Base-by-base conservation (phyloP, 1,140 invertebrate species). In the Drosophila dunni region DNA sequence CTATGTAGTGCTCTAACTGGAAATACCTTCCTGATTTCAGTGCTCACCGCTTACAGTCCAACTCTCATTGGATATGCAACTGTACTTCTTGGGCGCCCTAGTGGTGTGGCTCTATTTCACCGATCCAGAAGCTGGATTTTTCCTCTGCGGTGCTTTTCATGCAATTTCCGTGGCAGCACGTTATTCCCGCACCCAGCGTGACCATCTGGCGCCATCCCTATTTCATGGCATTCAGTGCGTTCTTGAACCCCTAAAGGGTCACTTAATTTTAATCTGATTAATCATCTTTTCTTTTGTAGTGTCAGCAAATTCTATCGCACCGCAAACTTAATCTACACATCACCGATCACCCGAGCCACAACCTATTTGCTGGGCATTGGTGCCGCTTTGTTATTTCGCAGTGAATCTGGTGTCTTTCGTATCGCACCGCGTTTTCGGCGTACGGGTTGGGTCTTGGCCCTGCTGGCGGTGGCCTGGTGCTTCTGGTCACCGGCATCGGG, bases 1-100 rank as follows among this genome's bases (percentile, higher is more conserved):
- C 17, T 20, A 1, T 10, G 38, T 40, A 40, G n/a, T 40, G 10
- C 38, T 53, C 20, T 36, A 15, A n/a, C 13, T 7, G 5, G 24
- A 29, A 15, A 7, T 20, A 7, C 40, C n/a, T 36, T 36, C 36
- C 2, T 3, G 7, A 20, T 74, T 56, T 15, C 58, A 96, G 95
- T 96, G 95, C 77, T 94, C 95, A 10, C 94, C 95, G 5, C 95
- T 95, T 78, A 95, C 94, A 1, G 94, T 96, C 81, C 95, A 96
- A 73, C 84, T 98, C 46, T 96, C 96, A 1, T 92, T 97, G 80
- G 97, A 98, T 81, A 96, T 97, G 94, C 97, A 97, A 92, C 93
- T 97, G 15, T 97, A 96, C 46, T 91, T 97, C 17, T 63, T 96
- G 2, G 94, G 96, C 6, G 95, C 96, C 1, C 91, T 96, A 0